Conservation (phyloP, 2,797 vertebrate genomes). For the Bradypodion pumilum region DNA sequence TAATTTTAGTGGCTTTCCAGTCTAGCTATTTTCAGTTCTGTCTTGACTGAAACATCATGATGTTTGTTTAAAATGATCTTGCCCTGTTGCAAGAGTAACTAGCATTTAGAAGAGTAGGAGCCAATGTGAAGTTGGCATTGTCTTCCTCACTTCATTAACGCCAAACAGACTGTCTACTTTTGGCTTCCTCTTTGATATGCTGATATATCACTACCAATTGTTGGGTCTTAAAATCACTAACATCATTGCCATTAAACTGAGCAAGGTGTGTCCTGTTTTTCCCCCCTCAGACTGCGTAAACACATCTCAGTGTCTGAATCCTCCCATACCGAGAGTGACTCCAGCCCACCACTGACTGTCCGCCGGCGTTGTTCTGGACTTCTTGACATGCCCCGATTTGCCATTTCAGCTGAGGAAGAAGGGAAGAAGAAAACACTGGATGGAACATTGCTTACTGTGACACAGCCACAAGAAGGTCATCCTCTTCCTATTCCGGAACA, state of each 20-base stretch:
- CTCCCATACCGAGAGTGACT: conserved; percentile 97
- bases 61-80: background rate
- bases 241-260: accelerated
- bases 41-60: background rate
- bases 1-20: background rate
- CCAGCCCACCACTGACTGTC: conserved; percentile 91
- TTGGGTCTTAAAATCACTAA: background rate
- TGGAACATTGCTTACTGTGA: conserved; percentile 64
- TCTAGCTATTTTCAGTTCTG: background rate
- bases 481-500: conserved; percentile 83
- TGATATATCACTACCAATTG: background rate
- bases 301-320: conserved; percentile 94
- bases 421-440: conserved; percentile 75
- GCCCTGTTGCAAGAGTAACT: background rate
- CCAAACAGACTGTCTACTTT: background rate
- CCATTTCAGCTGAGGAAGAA: conserved; percentile 88
- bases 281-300: conserved; percentile 86
- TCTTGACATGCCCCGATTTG: conserved; percentile 90
- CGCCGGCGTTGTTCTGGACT: conserved; percentile 91
- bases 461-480: conserved; percentile 79
- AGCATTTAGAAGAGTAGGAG: background rate
- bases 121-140: background rate
- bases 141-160: background rate
- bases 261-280: conserved; percentile 1
- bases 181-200: accelerated